Base-by-base conservation (phyloP, 2,888 invertebrate species). In the Pycnomerus fuliginosus region DNA sequence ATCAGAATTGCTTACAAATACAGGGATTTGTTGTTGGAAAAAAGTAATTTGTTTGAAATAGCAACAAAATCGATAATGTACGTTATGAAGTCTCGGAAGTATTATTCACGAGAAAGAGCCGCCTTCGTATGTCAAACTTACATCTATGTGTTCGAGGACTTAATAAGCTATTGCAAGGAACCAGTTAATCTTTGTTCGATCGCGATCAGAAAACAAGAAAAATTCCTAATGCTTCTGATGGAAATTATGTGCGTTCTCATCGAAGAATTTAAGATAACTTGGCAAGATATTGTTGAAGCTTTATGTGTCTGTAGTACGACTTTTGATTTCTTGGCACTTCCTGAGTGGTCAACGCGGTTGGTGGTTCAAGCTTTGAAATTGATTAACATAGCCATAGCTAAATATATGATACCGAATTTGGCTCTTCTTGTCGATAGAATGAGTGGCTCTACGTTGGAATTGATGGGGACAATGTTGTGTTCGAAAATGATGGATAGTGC, bases 281-380 rank as follows among this genome's bases (percentile, higher is more conserved):
- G 89, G 89, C 80, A 83, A 41, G 87, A 88, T 56, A 86, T 85
- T 43, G 75, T 88, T 2, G 88, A 90, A 73, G 82, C 87, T 0
- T 76, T 85, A 44, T 84, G 84, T 52, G 71, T 90, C 8, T 69
- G 80, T 23, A 73, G 75, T 27, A 68, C 76, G 2, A 73, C 76
- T 5, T 72, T 79, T 44, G 75, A 74, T 46, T 74, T 82, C 34
- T 58, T 83, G 13, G 75, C 75, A 44, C 73, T 78, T 56, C 67
- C 75, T 3, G 74, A 74, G 48, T 73, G 79, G 61, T 66, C 75
- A 20, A 55, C 77, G 5, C 68, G 88, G 87, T 77, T 85, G 34
- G 77, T 82, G n/a, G 83, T 87, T 1, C 80, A 84, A 61, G 80
- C 83, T 0, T 67, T 90, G n/a, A 85, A 84, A 63, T 72, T 89